phyloP scores from a whole-genome alignment of 1,140 invertebrate genomes.

The Dinoponera quadriceps region DNA sequence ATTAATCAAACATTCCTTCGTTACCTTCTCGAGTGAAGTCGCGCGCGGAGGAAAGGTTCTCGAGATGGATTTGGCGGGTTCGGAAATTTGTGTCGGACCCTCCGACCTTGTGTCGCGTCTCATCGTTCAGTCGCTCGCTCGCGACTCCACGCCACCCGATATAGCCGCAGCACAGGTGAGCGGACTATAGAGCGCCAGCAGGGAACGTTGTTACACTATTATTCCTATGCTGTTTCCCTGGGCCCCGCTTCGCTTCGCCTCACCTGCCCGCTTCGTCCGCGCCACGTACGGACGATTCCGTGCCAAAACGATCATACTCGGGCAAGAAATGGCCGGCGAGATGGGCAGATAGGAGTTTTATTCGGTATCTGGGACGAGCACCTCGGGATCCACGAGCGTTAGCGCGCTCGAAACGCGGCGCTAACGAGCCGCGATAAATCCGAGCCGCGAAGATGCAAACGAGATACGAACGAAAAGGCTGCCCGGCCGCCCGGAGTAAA shows the following conservation, averaged over 20 bases:
- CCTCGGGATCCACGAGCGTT: constrained; percentile 2
- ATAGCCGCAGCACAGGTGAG: constrained; percentile 76
- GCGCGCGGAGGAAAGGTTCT: background rate
- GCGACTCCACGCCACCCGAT: constrained; percentile 73
- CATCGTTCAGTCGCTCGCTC: background rate
- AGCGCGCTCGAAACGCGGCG: background rate
- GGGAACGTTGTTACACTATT: constrained; percentile 80
- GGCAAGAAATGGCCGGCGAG: constrained; percentile 17
- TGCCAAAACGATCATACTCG: constrained; percentile 50
- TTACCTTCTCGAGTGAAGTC: background rate
- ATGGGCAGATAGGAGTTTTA: constrained; percentile 40
- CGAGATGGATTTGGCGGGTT: background rate
- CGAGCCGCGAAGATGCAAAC: background rate
- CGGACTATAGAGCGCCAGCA: constrained; percentile 79
- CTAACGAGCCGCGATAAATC: constrained; percentile 25
- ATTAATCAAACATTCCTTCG: background rate
- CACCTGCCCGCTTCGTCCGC: constrained; percentile 69
- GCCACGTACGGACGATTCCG: constrained; percentile 50
- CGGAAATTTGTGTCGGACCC: too few species aligned
- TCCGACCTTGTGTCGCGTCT: too few species aligned
- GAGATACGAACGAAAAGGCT: too few species aligned
- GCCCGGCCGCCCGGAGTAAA: too few species aligned
- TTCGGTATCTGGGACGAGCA: constrained; percentile 38
- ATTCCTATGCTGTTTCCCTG: constrained; percentile 78
- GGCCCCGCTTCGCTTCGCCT: constrained; percentile 76